Percentiles rank a stretch among this genome's conserved stretches.
These are phyloP conservation scores for Ochotona princeps DNA, from an alignment of 2,113 vertebrate species.

Conservation along the genomic window DNA sequence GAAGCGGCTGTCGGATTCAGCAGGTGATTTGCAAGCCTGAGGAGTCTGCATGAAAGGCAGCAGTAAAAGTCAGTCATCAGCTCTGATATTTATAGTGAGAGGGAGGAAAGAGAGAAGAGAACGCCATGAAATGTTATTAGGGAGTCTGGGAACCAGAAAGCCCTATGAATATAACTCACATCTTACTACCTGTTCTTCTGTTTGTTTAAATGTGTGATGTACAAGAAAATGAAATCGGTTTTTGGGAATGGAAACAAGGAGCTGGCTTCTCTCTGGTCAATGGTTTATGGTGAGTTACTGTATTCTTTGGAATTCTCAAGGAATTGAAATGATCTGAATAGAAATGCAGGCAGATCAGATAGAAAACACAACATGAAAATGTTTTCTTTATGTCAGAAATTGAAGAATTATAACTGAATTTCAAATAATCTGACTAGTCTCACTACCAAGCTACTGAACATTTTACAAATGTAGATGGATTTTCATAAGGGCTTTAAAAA, in stretches of 20 bases:
- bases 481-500: constrained; percentile 34
- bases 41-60: constrained; percentile 28
- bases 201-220: neutral
- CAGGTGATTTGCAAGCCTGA: constrained; percentile 65
- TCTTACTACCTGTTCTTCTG: constrained; percentile 30
- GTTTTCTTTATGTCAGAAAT: constrained; percentile 34
- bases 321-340: constrained; percentile 56
- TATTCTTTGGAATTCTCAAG: neutral
- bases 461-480: constrained; percentile 47
- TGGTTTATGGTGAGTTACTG: neutral
- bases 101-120: constrained; percentile 44
- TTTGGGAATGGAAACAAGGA: constrained; percentile 50
- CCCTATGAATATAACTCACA: constrained; percentile 2
- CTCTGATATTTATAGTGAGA: constrained; percentile 67
- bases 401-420: constrained; percentile 41
- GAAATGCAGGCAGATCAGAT: constrained; percentile 35
- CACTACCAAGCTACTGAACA: constrained; percentile 48
- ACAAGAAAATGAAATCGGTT: neutral
- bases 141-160: constrained; percentile 30
- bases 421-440: constrained; percentile 42
- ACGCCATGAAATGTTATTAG: constrained; percentile 62
- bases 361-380: constrained; percentile 16
- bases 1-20: neutral
- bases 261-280: neutral
- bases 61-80: constrained; percentile 68